phyloP scores from a whole-genome alignment of 1,140 invertebrate genomes.

The Zaprionus nigranus region DNA sequence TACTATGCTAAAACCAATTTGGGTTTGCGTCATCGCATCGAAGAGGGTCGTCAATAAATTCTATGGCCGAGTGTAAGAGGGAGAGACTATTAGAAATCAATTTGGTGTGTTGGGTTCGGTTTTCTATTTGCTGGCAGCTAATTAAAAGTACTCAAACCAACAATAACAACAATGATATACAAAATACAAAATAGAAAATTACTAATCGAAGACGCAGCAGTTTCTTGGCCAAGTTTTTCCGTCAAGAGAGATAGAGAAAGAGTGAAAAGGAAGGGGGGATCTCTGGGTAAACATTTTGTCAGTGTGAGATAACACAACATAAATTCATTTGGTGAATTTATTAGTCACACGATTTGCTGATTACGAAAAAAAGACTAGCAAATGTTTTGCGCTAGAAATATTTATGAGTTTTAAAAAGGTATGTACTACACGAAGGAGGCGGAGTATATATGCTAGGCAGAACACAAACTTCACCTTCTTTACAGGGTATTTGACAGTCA shows the following conservation, averaged over 20 bases:
- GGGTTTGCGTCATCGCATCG: constrained; percentile 58
- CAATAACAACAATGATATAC: constrained; percentile 8
- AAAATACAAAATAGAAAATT: constrained; percentile 13
- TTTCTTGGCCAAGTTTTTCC: constrained; percentile 28
- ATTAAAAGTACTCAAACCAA: constrained; percentile 39
- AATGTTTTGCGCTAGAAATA: constrained; percentile 5
- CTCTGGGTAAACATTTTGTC: constrained; percentile 23
- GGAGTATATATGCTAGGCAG: neutral
- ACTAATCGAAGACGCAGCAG: constrained; percentile 4
- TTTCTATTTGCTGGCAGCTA: constrained; percentile 53
- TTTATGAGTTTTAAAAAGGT: constrained; percentile 17
- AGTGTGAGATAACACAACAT: constrained; percentile 25
- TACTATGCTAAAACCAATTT: constrained; percentile 2
- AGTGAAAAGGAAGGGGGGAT: neutral
- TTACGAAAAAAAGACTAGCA: constrained; percentile 17
- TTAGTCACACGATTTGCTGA: constrained; percentile 43
- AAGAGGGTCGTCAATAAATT: constrained; percentile 24
- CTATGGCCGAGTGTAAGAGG: neutral
- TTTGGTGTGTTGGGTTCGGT: constrained; percentile 37
- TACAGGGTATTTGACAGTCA: neutral
- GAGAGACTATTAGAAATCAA: constrained; percentile 42
- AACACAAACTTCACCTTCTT: neutral
- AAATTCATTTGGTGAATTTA: constrained; percentile 44
- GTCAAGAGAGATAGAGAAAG: neutral
- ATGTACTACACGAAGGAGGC: neutral